Percentiles rank a stretch among this genome's conserved stretches.
Evolutionary conservation across 2,797 vertebrate genomes (phyloP).

Genomic region (Apodemus agrarius): DNA sequence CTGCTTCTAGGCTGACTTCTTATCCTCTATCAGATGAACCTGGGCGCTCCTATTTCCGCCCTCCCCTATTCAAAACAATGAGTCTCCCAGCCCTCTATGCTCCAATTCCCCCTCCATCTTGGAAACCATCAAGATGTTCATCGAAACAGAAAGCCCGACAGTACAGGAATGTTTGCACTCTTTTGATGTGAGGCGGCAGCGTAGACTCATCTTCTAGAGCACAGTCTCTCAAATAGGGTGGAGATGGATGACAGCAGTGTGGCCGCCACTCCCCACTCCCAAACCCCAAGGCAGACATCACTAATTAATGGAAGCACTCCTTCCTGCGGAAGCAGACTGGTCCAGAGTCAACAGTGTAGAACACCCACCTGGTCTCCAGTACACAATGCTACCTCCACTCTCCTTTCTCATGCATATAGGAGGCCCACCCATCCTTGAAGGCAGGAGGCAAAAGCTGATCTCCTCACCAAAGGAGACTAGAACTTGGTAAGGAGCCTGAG

Average conservation of each 20-base stretch:
- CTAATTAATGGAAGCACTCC: not conserved
- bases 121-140: constrained; percentile 40
- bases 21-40: not conserved
- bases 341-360: not conserved
- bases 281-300: not conserved
- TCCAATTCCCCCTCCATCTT: not conserved
- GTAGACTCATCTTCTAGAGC: constrained; percentile 41
- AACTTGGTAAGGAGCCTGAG: not conserved
- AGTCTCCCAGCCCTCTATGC: not conserved
- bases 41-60: not conserved
- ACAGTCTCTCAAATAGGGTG: constrained; percentile 19
- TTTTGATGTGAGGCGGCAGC: constrained; percentile 54
- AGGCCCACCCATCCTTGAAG: not conserved
- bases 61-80: not conserved
- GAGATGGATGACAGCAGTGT: constrained; percentile 37
- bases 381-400: not conserved
- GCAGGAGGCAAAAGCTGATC: not conserved
- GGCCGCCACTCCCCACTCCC: constrained; percentile 28
- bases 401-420: not conserved
- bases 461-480: not conserved
- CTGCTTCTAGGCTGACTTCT: not conserved
- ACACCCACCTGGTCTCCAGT: not conserved
- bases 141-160: not conserved
- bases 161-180: not conserved
- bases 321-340: not conserved